Conservation (phyloP, 2,797 vertebrate species). For the Cacajao melanocephalus region DNA sequence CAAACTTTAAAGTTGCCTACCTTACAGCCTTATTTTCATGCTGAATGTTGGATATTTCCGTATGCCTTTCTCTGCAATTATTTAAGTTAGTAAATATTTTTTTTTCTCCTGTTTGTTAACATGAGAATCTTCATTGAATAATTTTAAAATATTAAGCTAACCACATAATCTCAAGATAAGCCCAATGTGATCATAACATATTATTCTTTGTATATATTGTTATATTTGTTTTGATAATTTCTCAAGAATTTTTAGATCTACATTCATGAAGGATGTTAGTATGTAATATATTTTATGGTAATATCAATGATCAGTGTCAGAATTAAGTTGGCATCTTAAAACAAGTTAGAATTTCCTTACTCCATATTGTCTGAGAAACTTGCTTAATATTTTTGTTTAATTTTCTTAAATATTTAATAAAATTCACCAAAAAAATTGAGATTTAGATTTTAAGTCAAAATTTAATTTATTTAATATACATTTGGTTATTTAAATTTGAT, state of each 20-base stretch:
- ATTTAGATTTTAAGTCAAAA: not conserved
- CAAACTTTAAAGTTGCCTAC: not conserved
- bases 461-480: not conserved
- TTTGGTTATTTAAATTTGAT: not conserved
- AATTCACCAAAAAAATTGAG: not conserved
- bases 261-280: not conserved
- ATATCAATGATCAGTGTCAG: not conserved
- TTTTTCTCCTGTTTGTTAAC: not conserved
- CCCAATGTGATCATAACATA: not conserved
- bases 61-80: not conserved
- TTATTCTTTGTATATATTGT: not conserved
- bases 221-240: not conserved
- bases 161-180: not conserved
- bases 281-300: not conserved
- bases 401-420: not conserved
- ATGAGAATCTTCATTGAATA: not conserved
- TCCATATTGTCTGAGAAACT: not conserved
- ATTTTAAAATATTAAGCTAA: not conserved
- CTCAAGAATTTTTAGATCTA: not conserved
- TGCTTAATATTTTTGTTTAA: not conserved
- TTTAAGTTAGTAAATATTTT: not conserved
- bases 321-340: not conserved
- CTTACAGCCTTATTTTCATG: not conserved
- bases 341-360: not conserved
- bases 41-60: not conserved